Evolutionary conservation across 2,888 invertebrate species (phyloP), one percentile per base, ranked within the genome.

Genomic region (Sesia apiformis): DNA sequence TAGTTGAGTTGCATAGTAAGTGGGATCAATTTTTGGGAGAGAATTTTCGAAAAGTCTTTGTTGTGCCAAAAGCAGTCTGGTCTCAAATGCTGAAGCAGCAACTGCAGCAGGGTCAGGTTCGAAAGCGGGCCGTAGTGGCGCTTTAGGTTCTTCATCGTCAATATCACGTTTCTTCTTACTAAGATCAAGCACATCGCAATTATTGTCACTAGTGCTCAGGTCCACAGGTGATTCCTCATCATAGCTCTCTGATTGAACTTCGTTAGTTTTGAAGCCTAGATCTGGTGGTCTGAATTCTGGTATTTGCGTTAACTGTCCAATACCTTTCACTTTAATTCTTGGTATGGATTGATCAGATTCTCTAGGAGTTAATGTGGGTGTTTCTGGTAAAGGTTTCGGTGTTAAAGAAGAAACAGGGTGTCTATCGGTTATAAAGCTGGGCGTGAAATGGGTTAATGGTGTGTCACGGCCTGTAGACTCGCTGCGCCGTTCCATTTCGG

Each of bases 171-270:
- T 92, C 80, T 96, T 96, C 72, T 95, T 95, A 74, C 96, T 96
- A 60, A 97, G 91, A 83, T 97, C 96, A 51, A 96, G 87, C 4
- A 94, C 96, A 76, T 95, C 94, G 60, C 87, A 88, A 60, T 81
- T 84, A 53, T 84, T 84, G 54, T 87, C 90, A 62, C 76, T 84
- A 81, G 94, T 94, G 59, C 93, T 93, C 39, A 95, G 87, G 78
- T 96, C 95, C 55, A 95, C 91, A 0, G 95, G 93, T 39, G 91
- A 77, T 56, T 88, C 91, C 57, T 90, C 91, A 55, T 90, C 87
- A 55, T 86, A 86, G 4, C 67, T 72, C 38, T 90, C 85, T 6
- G 76, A 63, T 38, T 80, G 81, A 52, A 75, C 63, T 51, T 85
- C 83, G 56, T 77, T 81, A 3, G 68, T 50, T 59, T 84, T 85